phyloP scores from a whole-genome alignment of 2,797 vertebrate species.

The Myripristis murdjan region DNA sequence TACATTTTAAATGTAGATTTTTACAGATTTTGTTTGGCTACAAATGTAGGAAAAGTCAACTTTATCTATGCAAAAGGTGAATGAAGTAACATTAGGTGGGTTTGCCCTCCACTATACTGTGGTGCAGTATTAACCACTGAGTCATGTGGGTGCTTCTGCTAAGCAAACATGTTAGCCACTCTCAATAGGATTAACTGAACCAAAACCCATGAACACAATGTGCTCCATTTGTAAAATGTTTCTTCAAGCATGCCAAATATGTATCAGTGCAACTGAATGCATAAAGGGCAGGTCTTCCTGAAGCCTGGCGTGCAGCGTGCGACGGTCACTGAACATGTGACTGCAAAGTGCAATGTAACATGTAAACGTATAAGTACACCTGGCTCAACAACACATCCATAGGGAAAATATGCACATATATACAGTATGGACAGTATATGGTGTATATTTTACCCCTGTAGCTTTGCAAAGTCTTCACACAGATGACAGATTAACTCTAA shows the following conservation, averaged over 20 bases:
- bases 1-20: not conserved
- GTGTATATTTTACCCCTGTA: not conserved
- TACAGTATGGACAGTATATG: not conserved
- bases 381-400: conserved; percentile 16
- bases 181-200: conserved; percentile 37
- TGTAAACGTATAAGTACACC: conserved; percentile 13
- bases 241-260: conserved; percentile 34
- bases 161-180: not conserved
- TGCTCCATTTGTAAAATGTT: conserved; percentile 24
- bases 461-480: too few species aligned
- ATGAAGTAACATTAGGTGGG: not conserved
- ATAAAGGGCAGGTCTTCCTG: conserved; percentile 24
- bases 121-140: conserved; percentile 24
- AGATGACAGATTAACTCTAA: too few species aligned
- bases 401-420: not conserved
- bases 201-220: conserved; percentile 19
- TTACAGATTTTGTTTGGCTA: not conserved
- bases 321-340: conserved; percentile 35
- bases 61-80: not conserved
- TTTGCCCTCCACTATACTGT: conserved; percentile 18
- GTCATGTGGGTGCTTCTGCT: conserved; percentile 33
- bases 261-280: conserved; percentile 45
- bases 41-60: not conserved
- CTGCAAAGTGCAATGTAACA: conserved; percentile 27
- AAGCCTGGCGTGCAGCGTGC: conserved; percentile 40